These are phyloP conservation scores for Ischnura elegans DNA, from an alignment of 2,888 invertebrate species.

Conservation along the genomic window DNA sequence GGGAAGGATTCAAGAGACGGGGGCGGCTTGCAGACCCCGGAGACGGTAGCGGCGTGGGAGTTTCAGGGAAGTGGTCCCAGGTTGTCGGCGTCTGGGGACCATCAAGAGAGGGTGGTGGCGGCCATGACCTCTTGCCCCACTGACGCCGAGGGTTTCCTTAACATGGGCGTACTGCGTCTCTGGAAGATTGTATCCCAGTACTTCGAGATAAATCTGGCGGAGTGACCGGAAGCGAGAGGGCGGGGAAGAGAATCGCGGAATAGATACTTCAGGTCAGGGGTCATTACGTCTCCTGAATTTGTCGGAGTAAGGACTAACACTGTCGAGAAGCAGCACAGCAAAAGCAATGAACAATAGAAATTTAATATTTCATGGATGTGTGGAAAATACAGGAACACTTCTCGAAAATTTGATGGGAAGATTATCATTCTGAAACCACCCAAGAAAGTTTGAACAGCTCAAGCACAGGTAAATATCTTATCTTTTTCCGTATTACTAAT, in stretches of 20 bases:
- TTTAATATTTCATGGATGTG: too few species aligned
- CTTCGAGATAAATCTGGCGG: constrained; percentile 33
- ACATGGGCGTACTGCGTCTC: constrained; percentile 21
- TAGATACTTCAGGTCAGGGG: neutral
- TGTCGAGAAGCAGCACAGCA: too few species aligned
- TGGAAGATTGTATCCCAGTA: constrained; percentile 41
- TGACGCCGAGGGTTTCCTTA: constrained; percentile 53
- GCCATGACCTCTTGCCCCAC: constrained; percentile 66
- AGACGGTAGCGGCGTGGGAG: neutral
- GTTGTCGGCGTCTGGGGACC: neutral
- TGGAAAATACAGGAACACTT: too few species aligned
- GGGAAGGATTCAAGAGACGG: neutral
- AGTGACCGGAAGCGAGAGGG: neutral
- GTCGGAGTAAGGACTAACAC: too few species aligned
- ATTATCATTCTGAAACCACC: too few species aligned
- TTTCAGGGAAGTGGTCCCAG: neutral
- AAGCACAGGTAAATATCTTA: too few species aligned
- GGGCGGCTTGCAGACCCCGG: neutral
- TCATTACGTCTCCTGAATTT: too few species aligned
- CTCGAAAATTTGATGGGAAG: too few species aligned
- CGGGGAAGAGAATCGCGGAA: neutral
- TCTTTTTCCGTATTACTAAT: too few species aligned
- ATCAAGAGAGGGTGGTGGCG: neutral
- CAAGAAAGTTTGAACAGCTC: too few species aligned
- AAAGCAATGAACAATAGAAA: too few species aligned